Evolutionary conservation across 2,113 vertebrate species (phyloP).

Genomic region (Physeter macrocephalus): DNA sequence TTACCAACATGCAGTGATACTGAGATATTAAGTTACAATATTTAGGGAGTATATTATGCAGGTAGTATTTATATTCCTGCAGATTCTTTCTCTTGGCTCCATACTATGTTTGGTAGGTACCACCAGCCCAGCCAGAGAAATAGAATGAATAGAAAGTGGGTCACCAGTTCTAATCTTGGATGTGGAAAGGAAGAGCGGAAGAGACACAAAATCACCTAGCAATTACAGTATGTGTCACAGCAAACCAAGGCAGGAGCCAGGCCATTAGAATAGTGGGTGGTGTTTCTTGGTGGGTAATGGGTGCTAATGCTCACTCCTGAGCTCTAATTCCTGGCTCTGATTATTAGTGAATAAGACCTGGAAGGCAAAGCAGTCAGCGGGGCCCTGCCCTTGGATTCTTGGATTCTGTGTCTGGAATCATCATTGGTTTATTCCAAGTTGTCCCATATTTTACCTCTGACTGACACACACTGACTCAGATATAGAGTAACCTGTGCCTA

Average conservation of each 20-base stretch:
- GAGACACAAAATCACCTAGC: background rate
- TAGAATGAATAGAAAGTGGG: background rate
- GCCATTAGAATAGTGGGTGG: background rate
- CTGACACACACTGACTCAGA: background rate
- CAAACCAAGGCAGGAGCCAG: background rate
- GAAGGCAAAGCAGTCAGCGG: background rate
- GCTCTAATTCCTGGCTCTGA: background rate
- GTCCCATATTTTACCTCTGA: background rate
- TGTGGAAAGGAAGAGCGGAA: background rate
- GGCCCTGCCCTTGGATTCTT: background rate
- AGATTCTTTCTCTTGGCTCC: background rate
- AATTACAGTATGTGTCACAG: background rate
- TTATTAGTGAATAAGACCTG: background rate
- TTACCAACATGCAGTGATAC: background rate
- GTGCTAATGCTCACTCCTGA: background rate
- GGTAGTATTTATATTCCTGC: too few relatives aligned
- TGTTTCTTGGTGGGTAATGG: background rate
- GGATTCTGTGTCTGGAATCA: background rate
- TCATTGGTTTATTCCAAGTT: background rate
- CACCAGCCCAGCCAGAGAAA: background rate
- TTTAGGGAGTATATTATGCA: background rate
- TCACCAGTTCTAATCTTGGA: background rate
- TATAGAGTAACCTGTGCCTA: background rate
- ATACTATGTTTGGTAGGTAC: background rate
- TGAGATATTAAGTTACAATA: background rate